A percentile compares a stretch with the other conserved stretches of the same genome.
phyloP scores from a whole-genome alignment of 2,113 vertebrate genomes.

The Pterocles orientalis region DNA sequence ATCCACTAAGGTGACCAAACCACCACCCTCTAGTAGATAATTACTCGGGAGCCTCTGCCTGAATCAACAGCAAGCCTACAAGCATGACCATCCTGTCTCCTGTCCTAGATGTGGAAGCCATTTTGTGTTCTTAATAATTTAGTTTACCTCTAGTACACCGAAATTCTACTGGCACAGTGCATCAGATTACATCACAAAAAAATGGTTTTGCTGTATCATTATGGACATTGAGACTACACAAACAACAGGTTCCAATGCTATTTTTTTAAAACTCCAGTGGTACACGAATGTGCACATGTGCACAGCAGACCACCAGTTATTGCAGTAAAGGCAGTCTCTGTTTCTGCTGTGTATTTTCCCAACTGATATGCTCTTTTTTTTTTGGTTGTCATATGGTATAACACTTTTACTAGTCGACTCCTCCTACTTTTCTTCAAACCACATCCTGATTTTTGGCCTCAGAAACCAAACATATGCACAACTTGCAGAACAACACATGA shows the following conservation, averaged over 20 bases:
- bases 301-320: conserved; percentile 42
- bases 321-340: background rate
- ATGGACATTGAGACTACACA: background rate
- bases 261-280: background rate
- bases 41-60: background rate
- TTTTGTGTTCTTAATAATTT: background rate
- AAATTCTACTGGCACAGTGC: background rate
- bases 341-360: conserved; percentile 24
- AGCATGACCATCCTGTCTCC: background rate
- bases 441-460: conserved; percentile 65
- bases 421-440: conserved; percentile 58
- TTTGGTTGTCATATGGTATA: conserved; percentile 43
- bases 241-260: background rate
- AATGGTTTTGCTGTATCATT: background rate
- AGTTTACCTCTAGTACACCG: background rate
- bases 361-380: background rate
- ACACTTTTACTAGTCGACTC: conserved; percentile 61
- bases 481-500: conserved; percentile 58
- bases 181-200: background rate
- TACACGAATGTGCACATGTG: background rate
- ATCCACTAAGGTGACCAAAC: background rate
- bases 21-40: background rate
- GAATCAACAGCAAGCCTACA: background rate
- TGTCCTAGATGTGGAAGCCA: background rate
- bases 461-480: conserved; percentile 59